These are phyloP conservation scores for Marmota flaviventris DNA, from an alignment of 2,113 vertebrate species.

Conservation along the genomic window DNA sequence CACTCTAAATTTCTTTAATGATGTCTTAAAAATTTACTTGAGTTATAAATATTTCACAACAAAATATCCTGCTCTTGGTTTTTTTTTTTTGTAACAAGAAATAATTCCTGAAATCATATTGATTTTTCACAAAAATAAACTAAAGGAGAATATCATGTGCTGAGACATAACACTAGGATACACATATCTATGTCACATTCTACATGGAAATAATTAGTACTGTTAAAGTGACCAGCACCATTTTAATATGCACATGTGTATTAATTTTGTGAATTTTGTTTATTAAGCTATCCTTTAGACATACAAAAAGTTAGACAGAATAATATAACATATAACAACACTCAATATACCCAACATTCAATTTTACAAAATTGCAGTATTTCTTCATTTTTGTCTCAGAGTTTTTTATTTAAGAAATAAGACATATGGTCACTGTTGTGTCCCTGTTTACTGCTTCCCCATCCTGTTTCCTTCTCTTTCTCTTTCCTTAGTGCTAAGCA, in stretches of 20 bases:
- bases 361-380: not conserved
- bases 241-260: not conserved
- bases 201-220: constrained; percentile 4
- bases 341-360: not conserved
- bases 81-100: not conserved
- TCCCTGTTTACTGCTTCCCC: not conserved
- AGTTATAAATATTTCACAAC: not conserved
- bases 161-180: not conserved
- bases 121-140: constrained; percentile 25
- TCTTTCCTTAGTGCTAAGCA: not conserved
- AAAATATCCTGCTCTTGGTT: not conserved
- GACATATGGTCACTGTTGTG: not conserved
- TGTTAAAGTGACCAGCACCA: not conserved
- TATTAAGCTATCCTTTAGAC: constrained; percentile 14
- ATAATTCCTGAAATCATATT: not conserved
- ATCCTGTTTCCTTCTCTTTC: not conserved
- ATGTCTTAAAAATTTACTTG: not conserved
- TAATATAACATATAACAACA: not conserved
- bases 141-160: not conserved
- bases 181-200: not conserved
- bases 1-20: not conserved
- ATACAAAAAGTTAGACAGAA: not conserved
- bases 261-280: constrained; percentile 49
- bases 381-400: not conserved
- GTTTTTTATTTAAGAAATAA: not conserved